Conservation (phyloP, 2,888 invertebrate genomes). For the Drosophila maculinotata region DNA sequence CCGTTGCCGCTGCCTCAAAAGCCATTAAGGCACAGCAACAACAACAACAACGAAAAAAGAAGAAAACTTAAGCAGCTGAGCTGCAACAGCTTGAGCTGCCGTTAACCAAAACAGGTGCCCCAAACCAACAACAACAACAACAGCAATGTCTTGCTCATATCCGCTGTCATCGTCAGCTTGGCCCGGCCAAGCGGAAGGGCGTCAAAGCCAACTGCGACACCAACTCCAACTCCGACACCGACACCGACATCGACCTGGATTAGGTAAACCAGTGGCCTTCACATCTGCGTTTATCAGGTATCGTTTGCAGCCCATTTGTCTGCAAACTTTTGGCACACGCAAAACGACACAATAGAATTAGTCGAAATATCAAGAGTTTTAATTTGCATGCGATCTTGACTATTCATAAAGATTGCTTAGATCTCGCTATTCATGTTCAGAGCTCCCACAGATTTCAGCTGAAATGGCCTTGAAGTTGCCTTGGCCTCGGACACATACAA, state of each 20-base stretch:
- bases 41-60: slow-evolving; percentile 6
- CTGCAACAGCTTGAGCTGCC: slow-evolving; percentile 62
- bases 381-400: slow-evolving; percentile 41
- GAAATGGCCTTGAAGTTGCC: slow-evolving; percentile 25
- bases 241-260: slow-evolving; percentile 22
- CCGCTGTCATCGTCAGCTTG: slow-evolving; percentile 51
- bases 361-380: slow-evolving; percentile 23
- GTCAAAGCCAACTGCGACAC: slow-evolving; percentile 18
- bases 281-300: slow-evolving; percentile 23
- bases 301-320: slow-evolving; percentile 28
- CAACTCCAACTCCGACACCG: slow-evolving; percentile 9
- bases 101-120: slow-evolving; percentile 64
- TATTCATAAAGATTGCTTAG: slow-evolving; percentile 9
- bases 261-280: slow-evolving; percentile 47
- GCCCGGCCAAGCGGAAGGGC: slow-evolving; percentile 53
- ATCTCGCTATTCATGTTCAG: slow-evolving; percentile 7
- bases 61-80: slow-evolving; percentile 61
- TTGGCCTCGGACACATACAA: background rate
- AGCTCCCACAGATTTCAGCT: slow-evolving; percentile 23
- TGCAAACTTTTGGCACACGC: slow-evolving; percentile 8
- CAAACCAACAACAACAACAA: slow-evolving; percentile 18
- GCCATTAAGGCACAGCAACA: slow-evolving; percentile 38
- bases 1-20: slow-evolving; percentile 25
- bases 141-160: slow-evolving; percentile 54
- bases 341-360: slow-evolving; percentile 43